Evolutionary conservation across 2,888 invertebrate genomes (phyloP).

Genomic region (Scelioninae gen. 1): DNA sequence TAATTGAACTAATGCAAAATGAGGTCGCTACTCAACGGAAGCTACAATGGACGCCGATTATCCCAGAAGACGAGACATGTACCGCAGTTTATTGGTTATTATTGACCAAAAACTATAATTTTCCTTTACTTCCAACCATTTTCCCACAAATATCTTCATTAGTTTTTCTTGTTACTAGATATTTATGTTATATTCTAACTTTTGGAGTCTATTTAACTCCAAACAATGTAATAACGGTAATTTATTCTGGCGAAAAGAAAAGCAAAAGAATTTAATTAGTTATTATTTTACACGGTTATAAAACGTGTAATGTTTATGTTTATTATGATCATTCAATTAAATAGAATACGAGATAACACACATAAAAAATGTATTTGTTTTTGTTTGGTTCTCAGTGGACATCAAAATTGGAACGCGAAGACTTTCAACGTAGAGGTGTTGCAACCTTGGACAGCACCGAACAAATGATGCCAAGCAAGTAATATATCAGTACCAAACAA

Average conservation of each 20-base stretch:
- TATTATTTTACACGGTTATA: no score
- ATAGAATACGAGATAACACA: neutral
- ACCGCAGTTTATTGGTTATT: no score
- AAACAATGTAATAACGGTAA: no score
- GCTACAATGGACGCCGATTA: slow-evolving; percentile 18
- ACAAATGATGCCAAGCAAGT: slow-evolving; percentile 59
- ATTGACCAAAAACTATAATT: no score
- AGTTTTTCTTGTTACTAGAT: no score
- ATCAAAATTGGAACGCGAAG: slow-evolving; percentile 53
- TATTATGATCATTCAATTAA: neutral
- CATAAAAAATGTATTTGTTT: neutral
- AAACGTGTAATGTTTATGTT: no score
- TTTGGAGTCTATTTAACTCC: no score
- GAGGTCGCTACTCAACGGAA: slow-evolving; percentile 53
- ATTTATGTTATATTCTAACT: no score
- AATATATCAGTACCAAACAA: slow-evolving; percentile 63
- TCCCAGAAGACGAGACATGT: slow-evolving; percentile 19
- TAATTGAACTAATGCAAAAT: slow-evolving; percentile 58
- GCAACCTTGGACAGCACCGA: slow-evolving; percentile 59
- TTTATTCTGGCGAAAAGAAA: no score
- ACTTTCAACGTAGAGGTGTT: slow-evolving; percentile 43
- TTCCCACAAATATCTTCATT: no score
- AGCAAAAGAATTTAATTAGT: no score
- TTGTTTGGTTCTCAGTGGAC: neutral
- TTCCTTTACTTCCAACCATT: no score